Base-by-base conservation (phyloP, 2,113 vertebrate genomes). In the Hippocampus mohnikei region DNA sequence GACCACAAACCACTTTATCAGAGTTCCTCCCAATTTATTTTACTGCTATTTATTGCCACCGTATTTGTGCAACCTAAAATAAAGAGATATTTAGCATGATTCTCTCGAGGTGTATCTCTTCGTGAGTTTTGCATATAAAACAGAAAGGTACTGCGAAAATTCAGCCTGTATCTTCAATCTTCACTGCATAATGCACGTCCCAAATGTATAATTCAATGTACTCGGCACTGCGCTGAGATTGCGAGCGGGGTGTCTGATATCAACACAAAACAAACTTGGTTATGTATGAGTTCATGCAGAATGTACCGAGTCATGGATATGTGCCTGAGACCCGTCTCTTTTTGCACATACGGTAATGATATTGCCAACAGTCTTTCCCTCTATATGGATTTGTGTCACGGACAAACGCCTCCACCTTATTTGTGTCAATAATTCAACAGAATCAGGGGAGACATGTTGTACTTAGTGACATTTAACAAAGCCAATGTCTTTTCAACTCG, bases 131-230 rank as follows among this genome's bases (percentile, higher is more conserved):
- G 29, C 29, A 33, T 33, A 33, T 5, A 33, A 33, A 33, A 33
- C 29, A 33, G 23, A 58, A 25, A n/a, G 21, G 61, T 42, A 61
- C 59, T 20, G 40, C 4, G 1, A 63, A 23, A 50, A 70, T 66
- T 55, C 56, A 42, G 76, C 71, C 73, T 62, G 71, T 77, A 71
- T 77, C 70, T 46, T 13, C 68, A 48, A 42, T 72, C 73, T 63
- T 77, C 78, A 76, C 69, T 79, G 20, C 70, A 48, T 52, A 72
- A 76, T 60, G 77, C 78, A 76, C 71, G 79, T 69, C 50, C 69
- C 44, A 37, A 18, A 79, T 79, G 40, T 58, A 83, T 83, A 80
- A 83, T 88, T 87, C 68, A 88, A 12, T 27, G 55, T 58, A 58
- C 77, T 67, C 52, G 67, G 70, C 23, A 41, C 61, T 7, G 1